phyloP scores from a whole-genome alignment of 1,140 invertebrate genomes.

The Drosophila busckii region DNA sequence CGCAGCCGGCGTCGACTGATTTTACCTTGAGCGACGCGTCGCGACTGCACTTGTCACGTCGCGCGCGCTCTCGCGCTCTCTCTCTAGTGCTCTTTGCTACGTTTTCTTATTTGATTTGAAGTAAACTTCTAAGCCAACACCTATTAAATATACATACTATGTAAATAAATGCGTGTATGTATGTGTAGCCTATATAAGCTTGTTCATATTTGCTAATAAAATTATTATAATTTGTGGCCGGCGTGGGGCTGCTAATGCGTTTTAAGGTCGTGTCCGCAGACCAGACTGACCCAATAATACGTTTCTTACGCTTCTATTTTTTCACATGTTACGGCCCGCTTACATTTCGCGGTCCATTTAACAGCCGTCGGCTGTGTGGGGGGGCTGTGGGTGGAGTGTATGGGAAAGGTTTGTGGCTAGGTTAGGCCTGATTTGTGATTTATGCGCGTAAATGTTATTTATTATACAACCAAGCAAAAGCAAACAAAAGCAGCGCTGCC shows the following conservation, averaged over 20 bases:
- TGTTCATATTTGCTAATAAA: constrained; percentile 73
- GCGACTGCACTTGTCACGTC: constrained; percentile 62
- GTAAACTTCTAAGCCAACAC: constrained; percentile 64
- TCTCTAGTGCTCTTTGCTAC: background rate
- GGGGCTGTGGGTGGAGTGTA: too few species aligned
- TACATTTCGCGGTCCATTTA: constrained; percentile 68
- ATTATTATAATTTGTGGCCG: constrained; percentile 66
- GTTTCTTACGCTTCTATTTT: constrained; percentile 25
- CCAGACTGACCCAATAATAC: constrained; percentile 57
- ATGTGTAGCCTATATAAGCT: constrained; percentile 26
- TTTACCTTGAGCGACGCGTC: constrained; percentile 63
- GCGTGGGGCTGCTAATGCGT: constrained; percentile 68
- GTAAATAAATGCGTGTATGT: constrained; percentile 38
- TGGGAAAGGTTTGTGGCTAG: too few species aligned
- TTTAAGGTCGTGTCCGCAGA: constrained; percentile 56
- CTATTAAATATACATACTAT: constrained; percentile 50
- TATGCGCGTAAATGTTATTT: constrained; percentile 39
- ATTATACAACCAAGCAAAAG: constrained; percentile 46
- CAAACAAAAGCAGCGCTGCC: constrained; percentile 9
- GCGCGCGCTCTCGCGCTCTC: background rate
- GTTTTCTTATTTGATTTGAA: constrained; percentile 38
- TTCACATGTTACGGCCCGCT: constrained; percentile 48
- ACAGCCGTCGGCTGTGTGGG: constrained; percentile 31
- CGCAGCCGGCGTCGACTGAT: constrained; percentile 24
- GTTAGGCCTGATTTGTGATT: constrained; percentile 41